Percentiles rank a stretch among this genome's conserved stretches.
phyloP scores from a whole-genome alignment of 2,888 invertebrate species.

The Sphecodes monilicornis region DNA sequence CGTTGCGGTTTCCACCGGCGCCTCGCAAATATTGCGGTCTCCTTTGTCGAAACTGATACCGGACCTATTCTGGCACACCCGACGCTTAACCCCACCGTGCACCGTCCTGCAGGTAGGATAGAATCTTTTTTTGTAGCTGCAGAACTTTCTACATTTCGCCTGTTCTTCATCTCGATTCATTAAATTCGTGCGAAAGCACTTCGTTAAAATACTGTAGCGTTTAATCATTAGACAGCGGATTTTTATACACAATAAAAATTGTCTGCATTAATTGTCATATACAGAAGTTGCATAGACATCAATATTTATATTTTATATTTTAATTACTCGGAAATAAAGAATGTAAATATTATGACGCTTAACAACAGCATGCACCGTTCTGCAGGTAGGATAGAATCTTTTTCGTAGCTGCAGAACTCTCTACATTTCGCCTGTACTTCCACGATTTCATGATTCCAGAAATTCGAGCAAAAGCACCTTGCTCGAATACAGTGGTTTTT shows the following conservation, averaged over 20 bases:
- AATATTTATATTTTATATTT: too few relatives aligned
- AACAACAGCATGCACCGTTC: too few relatives aligned
- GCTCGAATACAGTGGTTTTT: too few relatives aligned
- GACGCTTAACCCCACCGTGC: background rate
- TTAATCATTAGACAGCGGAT: too few relatives aligned
- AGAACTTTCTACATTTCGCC: background rate
- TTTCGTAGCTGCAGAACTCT: background rate
- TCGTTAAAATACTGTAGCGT: background rate
- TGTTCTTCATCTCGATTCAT: background rate
- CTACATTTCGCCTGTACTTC: background rate
- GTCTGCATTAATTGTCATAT: too few relatives aligned
- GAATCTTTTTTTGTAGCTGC: background rate
- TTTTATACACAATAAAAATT: too few relatives aligned
- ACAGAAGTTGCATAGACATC: too few relatives aligned
- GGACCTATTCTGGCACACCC: background rate
- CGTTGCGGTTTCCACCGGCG: constrained; percentile 39
- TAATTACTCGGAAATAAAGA: too few relatives aligned
- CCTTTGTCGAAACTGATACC: constrained; percentile 7
- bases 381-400: too few relatives aligned
- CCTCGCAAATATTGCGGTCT: constrained; percentile 50
- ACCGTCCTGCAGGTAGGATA: background rate
- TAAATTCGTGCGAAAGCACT: background rate
- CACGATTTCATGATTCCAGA: background rate
- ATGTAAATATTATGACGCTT: too few relatives aligned
- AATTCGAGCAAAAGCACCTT: background rate